A percentile compares a stretch with the other conserved stretches of the same genome.
phyloP scores from a whole-genome alignment of 2,888 invertebrate species.

The Tipula lateralis region DNA sequence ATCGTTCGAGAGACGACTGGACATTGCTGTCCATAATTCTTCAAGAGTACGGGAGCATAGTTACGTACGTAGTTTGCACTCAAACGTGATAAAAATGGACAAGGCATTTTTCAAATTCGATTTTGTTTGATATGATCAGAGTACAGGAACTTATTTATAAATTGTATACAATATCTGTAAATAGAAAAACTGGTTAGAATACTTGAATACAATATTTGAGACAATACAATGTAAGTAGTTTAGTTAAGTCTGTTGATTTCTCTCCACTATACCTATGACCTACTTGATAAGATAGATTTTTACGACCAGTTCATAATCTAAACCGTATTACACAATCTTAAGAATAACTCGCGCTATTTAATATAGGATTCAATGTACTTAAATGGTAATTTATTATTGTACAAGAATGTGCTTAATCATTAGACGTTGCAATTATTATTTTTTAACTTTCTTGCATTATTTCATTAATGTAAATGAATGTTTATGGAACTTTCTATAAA shows the following conservation, averaged over 20 bases:
- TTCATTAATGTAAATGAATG: neutral
- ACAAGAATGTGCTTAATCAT: neutral
- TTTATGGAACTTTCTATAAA: neutral
- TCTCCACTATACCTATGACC: neutral
- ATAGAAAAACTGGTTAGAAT: neutral
- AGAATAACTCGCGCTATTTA: neutral
- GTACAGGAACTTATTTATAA: neutral
- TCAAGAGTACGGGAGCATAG: constrained; percentile 70
- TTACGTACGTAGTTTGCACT: constrained; percentile 76
- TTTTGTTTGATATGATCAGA: neutral
- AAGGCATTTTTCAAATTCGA: constrained; percentile 62
- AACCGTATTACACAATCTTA: neutral
- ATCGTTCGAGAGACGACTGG: constrained; percentile 64
- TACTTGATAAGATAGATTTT: no score
- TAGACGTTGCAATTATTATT: neutral
- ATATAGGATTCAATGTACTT: neutral
- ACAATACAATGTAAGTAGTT: neutral
- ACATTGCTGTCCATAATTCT: constrained; percentile 76
- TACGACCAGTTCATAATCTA: neutral
- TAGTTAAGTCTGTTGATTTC: neutral
- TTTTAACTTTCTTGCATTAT: neutral
- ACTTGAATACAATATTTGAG: neutral
- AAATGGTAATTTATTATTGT: neutral
- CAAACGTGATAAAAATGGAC: constrained; percentile 79
- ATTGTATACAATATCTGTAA: neutral